These are phyloP conservation scores for Ennomos fuscantarius DNA, from an alignment of 2,888 invertebrate genomes.

Conservation along the genomic window DNA sequence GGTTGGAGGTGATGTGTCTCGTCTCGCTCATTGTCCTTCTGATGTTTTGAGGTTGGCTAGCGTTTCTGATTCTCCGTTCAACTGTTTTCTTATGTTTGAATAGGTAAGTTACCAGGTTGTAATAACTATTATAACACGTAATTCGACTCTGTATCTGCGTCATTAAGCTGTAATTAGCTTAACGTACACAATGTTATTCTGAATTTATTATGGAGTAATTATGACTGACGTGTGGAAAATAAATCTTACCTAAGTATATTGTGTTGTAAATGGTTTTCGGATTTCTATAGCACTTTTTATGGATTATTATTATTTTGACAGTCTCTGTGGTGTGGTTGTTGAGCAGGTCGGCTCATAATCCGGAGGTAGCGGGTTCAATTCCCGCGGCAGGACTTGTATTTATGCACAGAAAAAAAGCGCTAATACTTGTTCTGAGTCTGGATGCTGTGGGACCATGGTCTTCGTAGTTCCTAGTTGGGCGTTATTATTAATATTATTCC, in stretches of 20 bases:
- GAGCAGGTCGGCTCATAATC: too few species aligned
- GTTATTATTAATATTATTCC: constrained; percentile 12
- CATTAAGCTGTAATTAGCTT: constrained; percentile 55
- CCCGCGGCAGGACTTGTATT: too few species aligned
- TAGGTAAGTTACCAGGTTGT: constrained; percentile 40
- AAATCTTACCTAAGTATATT: not conserved
- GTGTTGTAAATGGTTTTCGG: too few species aligned
- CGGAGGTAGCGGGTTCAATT: too few species aligned
- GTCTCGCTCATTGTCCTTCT: constrained; percentile 68
- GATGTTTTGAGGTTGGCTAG: constrained; percentile 69
- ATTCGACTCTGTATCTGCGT: constrained; percentile 53
- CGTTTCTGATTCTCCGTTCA: constrained; percentile 61
- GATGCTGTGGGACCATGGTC: too few species aligned
- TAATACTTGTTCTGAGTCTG: too few species aligned
- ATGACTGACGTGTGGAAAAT: constrained; percentile 20
- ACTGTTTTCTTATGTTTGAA: constrained; percentile 63
- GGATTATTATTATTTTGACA: too few species aligned
- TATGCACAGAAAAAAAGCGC: too few species aligned
- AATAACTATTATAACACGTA: constrained; percentile 44
- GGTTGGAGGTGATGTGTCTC: constrained; percentile 79
- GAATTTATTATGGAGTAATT: constrained; percentile 9
- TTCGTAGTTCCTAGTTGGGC: too few species aligned
- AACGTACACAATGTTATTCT: constrained; percentile 65
- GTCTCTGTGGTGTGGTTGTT: too few species aligned
- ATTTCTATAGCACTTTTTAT: constrained; percentile 4